Conservation (phyloP, 1,140 invertebrate species). For the Brachionus calyciflorus region DNA sequence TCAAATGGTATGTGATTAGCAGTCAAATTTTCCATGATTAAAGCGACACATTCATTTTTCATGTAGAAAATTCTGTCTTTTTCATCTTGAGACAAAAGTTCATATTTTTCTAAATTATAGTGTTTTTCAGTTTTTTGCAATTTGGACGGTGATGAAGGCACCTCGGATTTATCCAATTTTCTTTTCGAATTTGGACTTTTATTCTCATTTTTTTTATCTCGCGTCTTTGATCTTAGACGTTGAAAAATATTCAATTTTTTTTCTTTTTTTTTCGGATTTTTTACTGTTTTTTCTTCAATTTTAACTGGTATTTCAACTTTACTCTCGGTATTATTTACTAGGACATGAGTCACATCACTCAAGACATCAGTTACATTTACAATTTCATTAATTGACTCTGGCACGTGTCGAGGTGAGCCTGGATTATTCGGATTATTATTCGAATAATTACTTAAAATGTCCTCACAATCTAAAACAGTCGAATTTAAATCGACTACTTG, state of each 20-base stretch:
- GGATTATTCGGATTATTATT: slow-evolving; percentile 8
- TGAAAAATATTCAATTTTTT: background rate
- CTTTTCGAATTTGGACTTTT: background rate
- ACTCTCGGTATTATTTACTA: background rate
- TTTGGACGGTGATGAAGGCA: background rate
- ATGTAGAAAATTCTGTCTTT: slow-evolving; percentile 36
- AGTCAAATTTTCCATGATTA: background rate
- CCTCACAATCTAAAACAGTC: slow-evolving; percentile 37
- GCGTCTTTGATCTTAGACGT: background rate
- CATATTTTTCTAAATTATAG: slow-evolving; percentile 4
- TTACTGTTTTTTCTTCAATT: background rate
- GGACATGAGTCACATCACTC: background rate
- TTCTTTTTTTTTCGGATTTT: background rate
- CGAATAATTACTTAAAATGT: slow-evolving; percentile 41
- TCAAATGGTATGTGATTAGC: background rate
- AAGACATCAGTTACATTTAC: background rate
- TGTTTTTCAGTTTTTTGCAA: background rate
- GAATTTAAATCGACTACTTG: slow-evolving; percentile 18
- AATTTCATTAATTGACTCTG: background rate
- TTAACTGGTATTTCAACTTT: too few relatives aligned
- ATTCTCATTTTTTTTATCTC: background rate
- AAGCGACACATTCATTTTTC: slow-evolving; percentile 25
- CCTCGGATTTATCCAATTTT: background rate
- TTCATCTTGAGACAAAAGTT: background rate
- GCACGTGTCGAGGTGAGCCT: background rate